Conservation (phyloP, 2,888 invertebrate genomes). For the Aphidoletes aphidimyza region DNA sequence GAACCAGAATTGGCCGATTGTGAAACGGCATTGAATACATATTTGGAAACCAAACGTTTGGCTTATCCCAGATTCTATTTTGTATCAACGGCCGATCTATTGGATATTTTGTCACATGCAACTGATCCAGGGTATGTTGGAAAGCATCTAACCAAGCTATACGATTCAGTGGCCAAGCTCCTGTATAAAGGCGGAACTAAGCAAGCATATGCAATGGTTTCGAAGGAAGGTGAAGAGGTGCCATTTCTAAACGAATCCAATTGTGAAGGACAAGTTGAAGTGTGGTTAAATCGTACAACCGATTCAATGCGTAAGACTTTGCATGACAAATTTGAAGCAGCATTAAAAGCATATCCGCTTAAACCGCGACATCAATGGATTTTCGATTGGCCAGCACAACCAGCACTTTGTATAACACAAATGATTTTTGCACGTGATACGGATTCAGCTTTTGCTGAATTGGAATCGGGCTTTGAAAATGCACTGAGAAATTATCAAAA, state of each 20-base stretch:
- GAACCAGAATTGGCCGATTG: conserved; percentile 67
- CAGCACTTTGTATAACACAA: conserved; percentile 90
- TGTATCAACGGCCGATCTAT: conserved; percentile 90
- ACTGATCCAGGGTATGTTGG: conserved; percentile 85
- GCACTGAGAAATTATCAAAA: conserved; percentile 92
- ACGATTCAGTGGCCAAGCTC: conserved; percentile 87
- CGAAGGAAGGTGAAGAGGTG: conserved; percentile 84
- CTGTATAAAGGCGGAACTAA: conserved; percentile 70
- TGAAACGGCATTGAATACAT: conserved; percentile 94
- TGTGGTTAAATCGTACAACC: conserved; percentile 89
- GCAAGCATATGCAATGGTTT: conserved; percentile 80
- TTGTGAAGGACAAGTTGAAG: conserved; percentile 90
- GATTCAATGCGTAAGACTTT: conserved; percentile 85
- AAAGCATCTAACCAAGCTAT: conserved; percentile 88
- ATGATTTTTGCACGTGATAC: conserved; percentile 97
- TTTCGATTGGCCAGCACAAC: conserved; percentile 91
- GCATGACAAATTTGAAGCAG: conserved; percentile 80
- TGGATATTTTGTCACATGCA: conserved; percentile 82
- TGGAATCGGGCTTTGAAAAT: conserved; percentile 93
- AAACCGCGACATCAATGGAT: conserved; percentile 92
- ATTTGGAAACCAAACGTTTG: conserved; percentile 92
- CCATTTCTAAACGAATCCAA: conserved; percentile 77
- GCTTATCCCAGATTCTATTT: conserved; percentile 97
- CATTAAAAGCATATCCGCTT: conserved; percentile 86
- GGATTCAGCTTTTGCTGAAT: conserved; percentile 85